Evolutionary conservation across 23 tunicate species (phyloP).

Genomic region (Ascidia mentula): DNA sequence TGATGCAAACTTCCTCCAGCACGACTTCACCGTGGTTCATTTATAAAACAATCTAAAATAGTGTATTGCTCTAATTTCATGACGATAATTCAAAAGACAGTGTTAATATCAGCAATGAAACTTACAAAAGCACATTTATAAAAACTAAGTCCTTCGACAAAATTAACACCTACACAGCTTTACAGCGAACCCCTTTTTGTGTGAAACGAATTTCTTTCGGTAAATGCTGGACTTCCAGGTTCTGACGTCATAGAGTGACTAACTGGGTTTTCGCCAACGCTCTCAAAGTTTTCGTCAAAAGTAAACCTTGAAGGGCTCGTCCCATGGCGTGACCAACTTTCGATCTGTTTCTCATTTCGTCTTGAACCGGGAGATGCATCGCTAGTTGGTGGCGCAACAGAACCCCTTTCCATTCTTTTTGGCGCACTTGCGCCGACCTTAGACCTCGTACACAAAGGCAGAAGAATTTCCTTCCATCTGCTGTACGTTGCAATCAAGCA

Average conservation of each 20-base stretch:
- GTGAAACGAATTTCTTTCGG: background rate
- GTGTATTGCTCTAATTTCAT: too few species aligned
- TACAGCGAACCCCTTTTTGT: background rate
- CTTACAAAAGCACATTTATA: too few species aligned
- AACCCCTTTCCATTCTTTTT: background rate
- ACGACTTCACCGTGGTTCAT: too few species aligned
- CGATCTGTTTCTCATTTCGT: background rate
- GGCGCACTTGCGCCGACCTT: background rate
- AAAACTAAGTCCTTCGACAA: too few species aligned
- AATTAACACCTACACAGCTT: too few species aligned
- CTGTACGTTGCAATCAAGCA: conserved; percentile 64
- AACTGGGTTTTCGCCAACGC: background rate
- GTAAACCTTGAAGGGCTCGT: background rate
- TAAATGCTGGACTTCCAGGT: background rate
- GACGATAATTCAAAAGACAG: too few species aligned
- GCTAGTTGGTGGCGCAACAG: background rate
- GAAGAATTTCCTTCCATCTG: conserved; percentile 56
- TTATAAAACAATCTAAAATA: too few species aligned
- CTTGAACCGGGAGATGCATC: background rate
- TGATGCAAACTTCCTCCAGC: too few species aligned
- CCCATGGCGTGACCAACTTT: background rate
- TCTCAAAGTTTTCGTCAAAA: background rate
- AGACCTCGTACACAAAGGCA: conserved; percentile 48
- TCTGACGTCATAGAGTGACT: background rate
- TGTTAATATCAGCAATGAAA: too few species aligned